Base-by-base conservation (phyloP, 2,797 vertebrate genomes). In the Karalla daura region DNA sequence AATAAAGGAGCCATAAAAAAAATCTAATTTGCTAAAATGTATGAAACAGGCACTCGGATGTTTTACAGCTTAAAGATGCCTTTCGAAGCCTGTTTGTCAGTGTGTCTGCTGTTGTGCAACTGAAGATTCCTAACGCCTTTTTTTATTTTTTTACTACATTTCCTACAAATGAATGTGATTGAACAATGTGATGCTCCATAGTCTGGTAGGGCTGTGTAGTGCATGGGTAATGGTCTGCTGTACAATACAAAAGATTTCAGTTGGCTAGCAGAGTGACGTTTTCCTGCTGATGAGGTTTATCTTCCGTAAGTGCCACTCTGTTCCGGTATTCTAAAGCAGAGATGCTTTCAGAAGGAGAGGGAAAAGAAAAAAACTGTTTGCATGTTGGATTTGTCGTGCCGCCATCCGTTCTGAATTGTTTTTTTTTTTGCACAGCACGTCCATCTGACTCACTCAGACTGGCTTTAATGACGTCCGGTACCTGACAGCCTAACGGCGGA, bases 271-370 rank as follows among this genome's bases (percentile, higher is more conserved):
- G 18, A 4, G 7, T 20, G 30, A 36, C 7, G 15, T 51, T 41
- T 40, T 40, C 37, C 12, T 37, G 25, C 13, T 14, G 15, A 32
- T 43, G 5, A 47, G 49, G 23, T 25, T 56, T 4, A 62, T 46
- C 41, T 44, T n/a, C 4, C 9, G 3, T 25, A 17, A 8, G 50
- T 35, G 17, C 37, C 21, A 7, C 17, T n/a, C 24, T n/a, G 32
- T 13, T 60, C n/a, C 24, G 7, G 43, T 72, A 65, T 52, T 66
- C 15, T 63, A 8, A 36, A 74, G 18, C 24, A 50, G 66, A 64
- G 69, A 27, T 58, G 15, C 60, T 36, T 5, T 55, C 24, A 50
- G 23, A 44, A 50, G 50, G 44, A n/a, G 39, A 18, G 3, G 7
- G 43, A 50, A n/a, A 9, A 14, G 47, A 9, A n/a, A 7, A 7